Evolutionary conservation across 2,888 invertebrate genomes (phyloP), one percentile per base, ranked within the genome.

Genomic region (Chymomyza caudatula): DNA sequence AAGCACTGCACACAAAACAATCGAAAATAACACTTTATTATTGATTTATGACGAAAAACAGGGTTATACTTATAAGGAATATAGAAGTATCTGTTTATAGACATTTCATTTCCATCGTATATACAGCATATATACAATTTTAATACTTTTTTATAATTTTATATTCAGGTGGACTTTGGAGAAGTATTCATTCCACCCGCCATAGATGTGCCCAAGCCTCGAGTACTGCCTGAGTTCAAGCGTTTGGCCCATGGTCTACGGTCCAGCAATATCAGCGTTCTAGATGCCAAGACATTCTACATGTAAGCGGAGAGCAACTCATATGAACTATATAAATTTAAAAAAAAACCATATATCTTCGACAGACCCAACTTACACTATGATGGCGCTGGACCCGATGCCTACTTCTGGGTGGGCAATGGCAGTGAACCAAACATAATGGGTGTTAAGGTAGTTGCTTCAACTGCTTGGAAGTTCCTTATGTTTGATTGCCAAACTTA

Each of bases 371-470:
- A 97, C 91, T 91, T 97, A 77, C 96, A 97, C 87, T 97, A 97
- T 88, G 97, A 97, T 84, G 97, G 97, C 29, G 95, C 94, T 1
- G 97, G 96, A 0, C 97, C 97, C 0, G 97, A 97, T 88, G 97
- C 97, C 0, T 97, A 96, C 90, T 97, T 97, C 91, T 97, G 96
- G 96, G 97, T 97, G n/a, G 97, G 97, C 15, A 96, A 94, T 80
- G 97, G 97, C 3, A 91, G 94, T 0, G 95, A 96, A 76, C 96
- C 97, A 0, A 94, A 93, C 81, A 92, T 94, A 17, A 94, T 94
- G 90, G 97, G 97, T 25, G 94, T 94, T 77, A 97, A 97, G 92
- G 94, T 94, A 20, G 51, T 6, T 13, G 1, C 17, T 8, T 2
- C 17, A 51, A 17, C 11, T 1, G 11, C 19, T 13, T 4, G 2